Conservation (phyloP, 2,797 vertebrate species). For the Scarus forsteni region DNA sequence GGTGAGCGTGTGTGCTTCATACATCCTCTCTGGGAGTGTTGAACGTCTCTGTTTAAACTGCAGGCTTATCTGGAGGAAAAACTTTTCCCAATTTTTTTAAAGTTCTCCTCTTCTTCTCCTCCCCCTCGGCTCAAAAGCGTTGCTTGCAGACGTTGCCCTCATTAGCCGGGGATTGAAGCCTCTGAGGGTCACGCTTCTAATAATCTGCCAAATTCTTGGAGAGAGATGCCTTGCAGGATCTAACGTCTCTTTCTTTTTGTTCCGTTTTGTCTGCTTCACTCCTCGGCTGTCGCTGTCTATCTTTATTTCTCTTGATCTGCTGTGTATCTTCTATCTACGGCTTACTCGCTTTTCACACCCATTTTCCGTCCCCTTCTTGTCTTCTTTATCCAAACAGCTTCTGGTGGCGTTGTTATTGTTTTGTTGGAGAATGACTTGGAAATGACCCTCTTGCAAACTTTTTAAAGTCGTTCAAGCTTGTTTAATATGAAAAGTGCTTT, state of each 20-base stretch:
- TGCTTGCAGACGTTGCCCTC: slow-evolving; percentile 72
- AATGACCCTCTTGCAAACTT: slow-evolving; percentile 3
- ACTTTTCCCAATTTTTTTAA: slow-evolving; percentile 64
- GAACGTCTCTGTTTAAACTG: slow-evolving; percentile 52
- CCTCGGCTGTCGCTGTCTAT: slow-evolving; percentile 47
- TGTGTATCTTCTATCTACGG: slow-evolving; percentile 31
- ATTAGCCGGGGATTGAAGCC: slow-evolving; percentile 77
- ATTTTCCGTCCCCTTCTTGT: slow-evolving; percentile 30
- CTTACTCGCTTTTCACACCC: slow-evolving; percentile 26
- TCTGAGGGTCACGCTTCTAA: slow-evolving; percentile 59
- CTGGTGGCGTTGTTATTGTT: slow-evolving; percentile 29
- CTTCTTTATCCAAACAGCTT: slow-evolving; percentile 34
- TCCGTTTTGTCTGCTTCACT: slow-evolving; percentile 40
- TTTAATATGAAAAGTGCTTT: too few species aligned
- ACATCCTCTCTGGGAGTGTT: slow-evolving; percentile 29
- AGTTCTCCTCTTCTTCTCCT: slow-evolving; percentile 29
- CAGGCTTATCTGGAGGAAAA: slow-evolving; percentile 69
- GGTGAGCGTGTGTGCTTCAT: slow-evolving; percentile 16
- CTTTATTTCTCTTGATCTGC: slow-evolving; percentile 59
- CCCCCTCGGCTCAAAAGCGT: slow-evolving; percentile 67
- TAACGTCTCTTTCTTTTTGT: slow-evolving; percentile 11
- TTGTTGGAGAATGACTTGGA: slow-evolving; percentile 1
- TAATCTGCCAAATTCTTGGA: slow-evolving; percentile 53
- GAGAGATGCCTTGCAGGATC: slow-evolving; percentile 47
- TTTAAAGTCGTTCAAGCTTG: not conserved